Percentiles rank a stretch among this genome's conserved stretches.
These are phyloP conservation scores for Papilio polyxenes DNA, from an alignment of 1,140 invertebrate species.

Conservation along the genomic window DNA sequence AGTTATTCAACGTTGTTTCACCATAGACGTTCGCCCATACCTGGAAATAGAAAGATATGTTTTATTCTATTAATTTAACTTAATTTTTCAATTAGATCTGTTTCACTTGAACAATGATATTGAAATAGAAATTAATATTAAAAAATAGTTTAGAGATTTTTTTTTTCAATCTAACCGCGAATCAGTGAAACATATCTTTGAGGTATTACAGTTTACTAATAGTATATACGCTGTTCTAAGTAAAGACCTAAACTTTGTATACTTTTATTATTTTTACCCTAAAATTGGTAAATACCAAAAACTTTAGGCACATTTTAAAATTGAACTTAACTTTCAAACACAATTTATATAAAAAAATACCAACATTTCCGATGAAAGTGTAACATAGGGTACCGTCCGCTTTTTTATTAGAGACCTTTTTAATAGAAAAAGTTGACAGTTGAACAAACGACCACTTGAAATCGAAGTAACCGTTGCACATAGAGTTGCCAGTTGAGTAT, in stretches of 20 bases:
- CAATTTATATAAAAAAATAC: neutral
- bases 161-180: neutral
- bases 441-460: too few relatives aligned
- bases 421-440: too few relatives aligned
- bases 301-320: too few relatives aligned
- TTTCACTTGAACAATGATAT: neutral
- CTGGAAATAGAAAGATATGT: conserved; percentile 53
- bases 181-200: neutral
- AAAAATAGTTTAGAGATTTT: too few relatives aligned
- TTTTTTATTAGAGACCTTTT: neutral
- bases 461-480: too few relatives aligned
- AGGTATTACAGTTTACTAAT: neutral
- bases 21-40: conserved; percentile 69
- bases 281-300: neutral
- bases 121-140: too few relatives aligned
- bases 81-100: neutral
- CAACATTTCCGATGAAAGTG: neutral
- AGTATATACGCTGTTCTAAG: neutral
- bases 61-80: conserved; percentile 34
- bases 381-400: neutral
- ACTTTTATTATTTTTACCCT: neutral
- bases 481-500: too few relatives aligned
- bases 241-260: neutral
- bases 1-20: conserved; percentile 46
- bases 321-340: neutral